Conservation (phyloP, 2,797 vertebrate genomes). For the Enteromius treurensis region DNA sequence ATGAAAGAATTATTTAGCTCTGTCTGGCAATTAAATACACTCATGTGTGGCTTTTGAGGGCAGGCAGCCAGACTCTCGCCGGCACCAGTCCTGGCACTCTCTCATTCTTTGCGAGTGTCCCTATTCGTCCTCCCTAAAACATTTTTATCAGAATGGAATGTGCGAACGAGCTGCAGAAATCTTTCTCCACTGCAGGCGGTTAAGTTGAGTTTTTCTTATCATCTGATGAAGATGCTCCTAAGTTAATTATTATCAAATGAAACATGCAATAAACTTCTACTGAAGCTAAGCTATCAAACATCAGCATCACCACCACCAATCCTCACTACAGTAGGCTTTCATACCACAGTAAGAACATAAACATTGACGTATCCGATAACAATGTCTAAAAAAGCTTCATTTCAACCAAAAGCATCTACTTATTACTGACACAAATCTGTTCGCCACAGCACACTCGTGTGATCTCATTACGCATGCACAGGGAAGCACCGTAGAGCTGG, state of each 20-base stretch:
- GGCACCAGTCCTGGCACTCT: slow-evolving; percentile 84
- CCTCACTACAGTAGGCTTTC: slow-evolving; percentile 1
- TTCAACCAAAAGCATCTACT: slow-evolving; percentile 5
- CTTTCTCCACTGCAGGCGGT: slow-evolving; percentile 59
- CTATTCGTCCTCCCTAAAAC: slow-evolving; percentile 79
- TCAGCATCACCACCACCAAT: not conserved
- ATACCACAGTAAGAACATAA: slow-evolving; percentile 37
- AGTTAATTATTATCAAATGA: slow-evolving; percentile 56
- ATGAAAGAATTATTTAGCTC: slow-evolving; percentile 89
- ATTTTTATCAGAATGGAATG: slow-evolving; percentile 81
- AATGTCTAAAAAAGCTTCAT: not conserved
- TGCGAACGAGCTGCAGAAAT: slow-evolving; percentile 72
- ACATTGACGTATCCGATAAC: slow-evolving; percentile 48
- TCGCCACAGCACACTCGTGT: not conserved
- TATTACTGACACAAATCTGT: not conserved
- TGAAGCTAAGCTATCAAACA: not conserved
- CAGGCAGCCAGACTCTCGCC: slow-evolving; percentile 85
- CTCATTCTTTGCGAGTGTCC: slow-evolving; percentile 83
- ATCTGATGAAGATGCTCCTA: slow-evolving; percentile 64
- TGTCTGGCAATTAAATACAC: slow-evolving; percentile 88
- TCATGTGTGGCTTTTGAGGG: slow-evolving; percentile 89
- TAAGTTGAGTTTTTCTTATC: slow-evolving; percentile 49
- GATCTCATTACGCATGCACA: slow-evolving; percentile 24
- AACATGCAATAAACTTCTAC: slow-evolving; percentile 28
- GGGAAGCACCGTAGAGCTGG: not conserved